These are phyloP conservation scores for Pterocles burchelli DNA, from an alignment of 2,113 vertebrate species.

Conservation along the genomic window DNA sequence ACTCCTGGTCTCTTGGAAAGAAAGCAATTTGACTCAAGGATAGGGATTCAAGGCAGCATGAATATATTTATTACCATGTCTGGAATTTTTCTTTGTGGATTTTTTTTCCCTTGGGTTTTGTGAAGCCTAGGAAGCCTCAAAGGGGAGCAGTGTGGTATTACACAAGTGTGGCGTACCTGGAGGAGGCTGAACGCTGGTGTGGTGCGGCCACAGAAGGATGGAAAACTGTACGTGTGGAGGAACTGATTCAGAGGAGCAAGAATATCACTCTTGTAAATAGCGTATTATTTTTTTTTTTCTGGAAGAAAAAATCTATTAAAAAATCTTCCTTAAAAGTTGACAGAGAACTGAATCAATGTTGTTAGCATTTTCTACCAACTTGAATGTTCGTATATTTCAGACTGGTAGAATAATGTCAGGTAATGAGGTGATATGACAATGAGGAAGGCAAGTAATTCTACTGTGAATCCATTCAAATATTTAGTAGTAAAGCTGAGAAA, in stretches of 20 bases:
- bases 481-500: background rate
- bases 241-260: background rate
- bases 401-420: background rate
- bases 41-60: background rate
- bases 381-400: background rate
- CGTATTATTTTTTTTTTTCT: background rate
- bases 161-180: background rate
- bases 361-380: background rate
- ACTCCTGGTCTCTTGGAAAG: background rate
- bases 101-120: background rate
- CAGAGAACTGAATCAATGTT: background rate
- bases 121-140: background rate
- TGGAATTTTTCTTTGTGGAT: background rate
- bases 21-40: background rate
- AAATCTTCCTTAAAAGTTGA: background rate
- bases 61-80: background rate
- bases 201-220: background rate
- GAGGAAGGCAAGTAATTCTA: background rate
- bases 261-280: background rate
- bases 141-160: background rate
- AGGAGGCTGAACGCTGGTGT: background rate
- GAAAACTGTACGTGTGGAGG: accelerated
- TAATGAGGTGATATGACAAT: background rate
- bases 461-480: background rate
- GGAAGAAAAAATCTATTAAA: background rate